Base-by-base conservation (phyloP, 2,797 vertebrate genomes). In the Stomatorhinus walkeri region DNA sequence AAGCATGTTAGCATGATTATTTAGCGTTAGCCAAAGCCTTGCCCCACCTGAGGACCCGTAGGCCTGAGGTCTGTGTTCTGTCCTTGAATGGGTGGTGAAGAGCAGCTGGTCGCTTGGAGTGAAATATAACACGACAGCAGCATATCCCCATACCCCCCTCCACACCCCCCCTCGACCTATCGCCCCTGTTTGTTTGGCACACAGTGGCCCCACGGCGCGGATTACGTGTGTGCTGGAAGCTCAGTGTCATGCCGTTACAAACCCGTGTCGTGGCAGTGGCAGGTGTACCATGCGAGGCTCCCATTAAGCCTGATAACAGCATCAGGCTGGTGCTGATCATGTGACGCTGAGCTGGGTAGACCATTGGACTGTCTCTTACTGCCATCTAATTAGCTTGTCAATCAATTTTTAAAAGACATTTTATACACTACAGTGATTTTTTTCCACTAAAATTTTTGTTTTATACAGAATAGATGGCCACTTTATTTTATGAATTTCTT, bases 11-110 rank as follows among this genome's bases (percentile, higher is more conserved):
- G 51, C 51, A 16, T 88, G 89, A 92, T 92, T 92, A 76, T 90
- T 89, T 89, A 90, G 89, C 89, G 91, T 92, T 88, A 90, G 89
- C 68, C 89, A 83, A 61, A 90, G 90, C 89, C 59, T 32, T 83
- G 49, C 52, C 48, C 28, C 5, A 90, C 87, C 84, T 89, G 88
- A 85, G 87, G 32, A 10, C 88, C 61, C n/a, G 1, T 1, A 49
- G 6, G n/a, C 48, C 54, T 8, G 1, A 40, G 10, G 56, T 54
- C 7, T 81, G 28, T 40, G 48, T 36, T 43, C 48, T 85, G 81
- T 51, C 43, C 54, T 79, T 46, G 40, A 10, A 32, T 59, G 24
- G 79, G 22, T n/a, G 36, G 40, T 56, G 16, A 51, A 36, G 32
- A 51, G 48, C 51, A 40, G 49, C 28, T 87, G 28, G 51, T 87